Base-by-base conservation (phyloP, 2,888 invertebrate genomes). In the Agriopis aurantiaria region DNA sequence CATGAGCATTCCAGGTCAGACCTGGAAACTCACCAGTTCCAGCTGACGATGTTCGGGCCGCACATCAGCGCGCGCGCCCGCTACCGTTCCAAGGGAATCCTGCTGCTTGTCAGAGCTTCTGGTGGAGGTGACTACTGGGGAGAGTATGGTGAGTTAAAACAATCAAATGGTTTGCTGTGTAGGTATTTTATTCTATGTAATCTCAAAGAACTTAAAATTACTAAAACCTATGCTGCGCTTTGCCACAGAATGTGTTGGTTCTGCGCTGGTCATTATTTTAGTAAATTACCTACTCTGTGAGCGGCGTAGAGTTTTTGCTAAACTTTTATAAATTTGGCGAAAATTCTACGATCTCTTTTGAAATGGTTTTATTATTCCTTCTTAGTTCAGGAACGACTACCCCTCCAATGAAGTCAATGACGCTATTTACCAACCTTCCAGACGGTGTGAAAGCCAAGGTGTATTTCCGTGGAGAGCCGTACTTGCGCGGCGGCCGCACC, bases 61-160 rank as follows among this genome's bases (percentile, higher is more conserved):
- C 96, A 96, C 88, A 97, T 98, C 84, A 96, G 96, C 82, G 97
- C 96, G 7, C 95, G 95, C 81, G 97, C 97, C 0, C 96, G 96
- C 80, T 98, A 97, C 90, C 96, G 97, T 78, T 97, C 97, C 23
- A 97, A 97, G 8, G 98, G 98, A 8, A 95, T 97, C 8, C 93
- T 98, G 67, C 96, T 98, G 78, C 94, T 97, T 72, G 96, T 98
- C 0, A 96, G 97, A 78, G 97, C 98, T 8, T 97, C 97, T 0
- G 97, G 98, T 5, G 97, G 97, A 61, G 98, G 98, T 5, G 97
- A 98, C 85, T 98, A 98, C 88, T 98, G 97, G 97, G 98, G 98
- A 68, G 97, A 97, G 91, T 98, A 98, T 82, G 97, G 98, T 97
- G 85, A 76, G 40, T 55, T 10, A 2, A 33, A 33, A 9, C 8